A percentile compares a stretch with the other conserved stretches of the same genome.
phyloP scores from a whole-genome alignment of 2,888 invertebrate genomes.

The Drosophila suboccidentalis region DNA sequence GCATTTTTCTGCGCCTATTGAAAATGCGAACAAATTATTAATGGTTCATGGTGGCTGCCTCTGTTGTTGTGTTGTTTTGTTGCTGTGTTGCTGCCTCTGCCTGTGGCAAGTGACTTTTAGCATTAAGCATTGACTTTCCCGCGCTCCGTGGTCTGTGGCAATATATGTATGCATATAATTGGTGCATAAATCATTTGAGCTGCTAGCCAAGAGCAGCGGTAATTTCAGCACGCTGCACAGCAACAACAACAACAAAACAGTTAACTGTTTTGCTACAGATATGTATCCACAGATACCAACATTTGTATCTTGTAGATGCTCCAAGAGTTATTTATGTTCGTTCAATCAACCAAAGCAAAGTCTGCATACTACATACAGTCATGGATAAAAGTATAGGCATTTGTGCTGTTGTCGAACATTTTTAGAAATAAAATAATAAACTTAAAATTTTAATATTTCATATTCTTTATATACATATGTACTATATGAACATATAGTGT shows the following conservation, averaged over 20 bases:
- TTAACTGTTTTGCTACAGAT: constrained; percentile 64
- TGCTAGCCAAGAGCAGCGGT: constrained; percentile 64
- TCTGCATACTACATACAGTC: background rate
- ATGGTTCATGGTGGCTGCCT: constrained; percentile 40
- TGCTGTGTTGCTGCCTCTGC: background rate
- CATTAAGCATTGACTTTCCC: constrained; percentile 56
- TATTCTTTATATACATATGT: no score
- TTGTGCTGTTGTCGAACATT: background rate
- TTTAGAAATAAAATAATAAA: no score
- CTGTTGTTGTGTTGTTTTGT: no score
- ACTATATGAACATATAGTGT: no score
- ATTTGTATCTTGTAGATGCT: constrained; percentile 46
- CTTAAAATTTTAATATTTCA: no score
- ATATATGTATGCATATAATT: constrained; percentile 59
- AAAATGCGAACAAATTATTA: constrained; percentile 74
- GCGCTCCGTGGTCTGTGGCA: constrained; percentile 40
- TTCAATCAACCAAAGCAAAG: constrained; percentile 59
- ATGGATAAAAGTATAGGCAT: background rate
- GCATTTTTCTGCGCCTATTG: constrained; percentile 56
- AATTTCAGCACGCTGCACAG: constrained; percentile 43
- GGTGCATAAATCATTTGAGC: constrained; percentile 75
- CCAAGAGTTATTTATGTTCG: constrained; percentile 54
- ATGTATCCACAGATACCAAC: constrained; percentile 37
- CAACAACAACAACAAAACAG: constrained; percentile 45
- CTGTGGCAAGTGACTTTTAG: constrained; percentile 14